Evolutionary conservation across 2,113 vertebrate species (phyloP), one percentile per base, ranked within the genome.

Genomic region (Trichechus manatus): DNA sequence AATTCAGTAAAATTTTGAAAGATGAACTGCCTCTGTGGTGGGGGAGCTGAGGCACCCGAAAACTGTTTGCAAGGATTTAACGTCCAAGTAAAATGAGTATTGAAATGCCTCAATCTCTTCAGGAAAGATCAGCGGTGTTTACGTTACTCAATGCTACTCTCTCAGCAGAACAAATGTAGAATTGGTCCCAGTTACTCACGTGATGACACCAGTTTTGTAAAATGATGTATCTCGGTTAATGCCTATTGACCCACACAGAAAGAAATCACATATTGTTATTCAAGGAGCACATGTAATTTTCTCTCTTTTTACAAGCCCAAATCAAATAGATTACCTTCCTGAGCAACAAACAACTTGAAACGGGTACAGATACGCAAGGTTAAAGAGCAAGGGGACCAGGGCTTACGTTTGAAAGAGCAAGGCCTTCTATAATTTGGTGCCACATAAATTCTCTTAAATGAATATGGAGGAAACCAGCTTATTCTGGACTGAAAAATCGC

Each of bases 181-280:
- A 17, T 89, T 77, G 59, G 88, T 82, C 0, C 3, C 59, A 94
- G 96, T 70, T 79, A 84, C 72, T 87, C 95, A 79, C n/a, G 10
- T 3, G 59, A 74, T 64, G 80, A 96, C 53, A 70, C n/a, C 19
- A 3, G 61, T 9, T 95, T 89, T 92, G 36, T 94, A 95, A 87
- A 39, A 63, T 94, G 89, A 96, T 10, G 42, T 0, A 2, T 83
- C 25, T 50, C 84, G 66, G 82, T 11, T 68, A 94, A 97, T 97
- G 97, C 79, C 81, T 78, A 95, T 94, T 9, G 31, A 96, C 89
- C 86, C 80, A 89, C 68, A 1, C 61, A 59, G 96, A 96, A 93
- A 97, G 96, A 93, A 97, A 92, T 39, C 85, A 70, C 82, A 87
- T 89, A 97, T 87, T 98, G 95, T 94, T 95, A 95, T 98, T 97